These are phyloP conservation scores for Hartigia nigra DNA, from an alignment of 2,888 invertebrate genomes.

Conservation along the genomic window DNA sequence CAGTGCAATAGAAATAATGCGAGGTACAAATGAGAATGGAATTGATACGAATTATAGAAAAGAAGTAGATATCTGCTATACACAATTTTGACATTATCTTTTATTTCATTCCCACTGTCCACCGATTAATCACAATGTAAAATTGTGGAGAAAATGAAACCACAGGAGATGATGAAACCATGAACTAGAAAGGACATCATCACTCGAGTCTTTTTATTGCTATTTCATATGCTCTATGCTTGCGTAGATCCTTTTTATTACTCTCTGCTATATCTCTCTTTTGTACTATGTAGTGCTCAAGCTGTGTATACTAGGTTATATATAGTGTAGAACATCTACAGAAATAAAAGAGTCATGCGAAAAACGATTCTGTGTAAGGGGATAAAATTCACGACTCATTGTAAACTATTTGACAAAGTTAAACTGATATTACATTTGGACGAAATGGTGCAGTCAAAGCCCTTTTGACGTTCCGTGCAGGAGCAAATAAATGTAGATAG, in stretches of 20 bases:
- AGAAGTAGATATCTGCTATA: not conserved
- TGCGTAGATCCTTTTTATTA: not conserved
- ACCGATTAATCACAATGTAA: not conserved
- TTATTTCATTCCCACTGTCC: not conserved
- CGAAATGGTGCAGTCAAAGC: not conserved
- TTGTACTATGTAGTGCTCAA: not conserved
- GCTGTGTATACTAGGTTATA: not conserved
- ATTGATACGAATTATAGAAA: not conserved
- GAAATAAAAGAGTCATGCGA: no score
- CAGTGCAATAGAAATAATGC: not conserved
- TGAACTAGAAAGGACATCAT: not conserved
- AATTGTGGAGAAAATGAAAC: slow-evolving; percentile 1
- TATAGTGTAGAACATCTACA: not conserved
- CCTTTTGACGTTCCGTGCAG: not conserved
- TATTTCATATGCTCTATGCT: not conserved
- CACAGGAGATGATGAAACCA: not conserved
- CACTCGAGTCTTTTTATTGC: slow-evolving; percentile 1
- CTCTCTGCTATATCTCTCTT: not conserved
- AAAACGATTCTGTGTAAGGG: not conserved
- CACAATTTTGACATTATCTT: not conserved
- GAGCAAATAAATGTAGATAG: not conserved
- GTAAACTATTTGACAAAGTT: not conserved
- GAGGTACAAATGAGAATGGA: not conserved
- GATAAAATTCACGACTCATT: not conserved
- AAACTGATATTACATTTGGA: not conserved